Evolutionary conservation across 2,797 vertebrate species (phyloP).

Genomic region (Pristis pectinata): DNA sequence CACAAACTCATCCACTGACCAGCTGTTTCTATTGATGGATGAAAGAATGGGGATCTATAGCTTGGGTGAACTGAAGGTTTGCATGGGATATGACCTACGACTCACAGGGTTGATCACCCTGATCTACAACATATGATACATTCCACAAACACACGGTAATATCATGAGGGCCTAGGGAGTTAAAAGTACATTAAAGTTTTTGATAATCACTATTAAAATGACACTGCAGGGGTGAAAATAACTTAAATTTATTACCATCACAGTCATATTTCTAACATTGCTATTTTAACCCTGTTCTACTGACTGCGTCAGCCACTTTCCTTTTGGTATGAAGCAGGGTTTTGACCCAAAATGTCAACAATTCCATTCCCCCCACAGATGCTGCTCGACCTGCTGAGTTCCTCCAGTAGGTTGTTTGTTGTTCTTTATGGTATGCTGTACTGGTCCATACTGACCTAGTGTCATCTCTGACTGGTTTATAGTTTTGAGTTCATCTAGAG

Average conservation of each 20-base stretch:
- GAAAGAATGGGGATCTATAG: not conserved
- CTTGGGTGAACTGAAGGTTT: not conserved
- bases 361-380: no score
- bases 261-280: no score
- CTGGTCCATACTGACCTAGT: no score
- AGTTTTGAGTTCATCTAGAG: not conserved
- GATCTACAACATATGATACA: not conserved
- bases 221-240: not conserved
- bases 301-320: no score
- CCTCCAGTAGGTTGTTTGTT: no score
- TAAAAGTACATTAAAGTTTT: not conserved
- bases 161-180: not conserved
- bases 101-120: not conserved
- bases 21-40: not conserved
- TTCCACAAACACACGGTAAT: not conserved
- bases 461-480: no score
- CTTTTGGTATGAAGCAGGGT: no score
- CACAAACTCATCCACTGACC: not conserved
- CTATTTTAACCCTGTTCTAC: no score
- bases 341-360: no score
- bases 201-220: not conserved
- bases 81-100: not conserved
- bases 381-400: no score
- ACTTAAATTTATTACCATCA: no score
- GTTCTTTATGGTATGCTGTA: no score